Percentiles rank a stretch among this genome's conserved stretches.
These are phyloP conservation scores for Cynaeus angustus DNA, from an alignment of 2,888 invertebrate species.

Conservation along the genomic window DNA sequence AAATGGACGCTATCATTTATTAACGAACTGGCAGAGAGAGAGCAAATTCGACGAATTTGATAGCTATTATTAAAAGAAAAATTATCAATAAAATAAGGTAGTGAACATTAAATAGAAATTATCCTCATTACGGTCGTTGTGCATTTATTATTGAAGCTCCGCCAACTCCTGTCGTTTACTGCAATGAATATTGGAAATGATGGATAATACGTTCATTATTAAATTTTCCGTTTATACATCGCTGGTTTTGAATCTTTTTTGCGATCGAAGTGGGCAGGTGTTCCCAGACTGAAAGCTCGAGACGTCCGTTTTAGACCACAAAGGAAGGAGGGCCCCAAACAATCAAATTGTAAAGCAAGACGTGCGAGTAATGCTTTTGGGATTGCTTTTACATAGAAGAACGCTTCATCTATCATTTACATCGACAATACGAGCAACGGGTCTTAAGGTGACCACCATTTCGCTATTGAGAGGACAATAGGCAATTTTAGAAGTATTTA, in stretches of 20 bases:
- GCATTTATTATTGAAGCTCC: constrained; percentile 38
- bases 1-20: constrained; percentile 18
- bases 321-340: constrained; percentile 55
- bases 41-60: constrained; percentile 24
- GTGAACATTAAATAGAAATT: constrained; percentile 44
- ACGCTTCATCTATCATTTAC: constrained; percentile 59
- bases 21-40: not conserved
- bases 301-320: constrained; percentile 46
- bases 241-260: constrained; percentile 16
- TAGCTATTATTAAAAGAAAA: constrained; percentile 33
- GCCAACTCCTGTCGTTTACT: constrained; percentile 22
- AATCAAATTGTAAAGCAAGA: constrained; percentile 56
- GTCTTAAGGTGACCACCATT: constrained; percentile 46
- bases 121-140: constrained; percentile 27
- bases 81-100: constrained; percentile 36
- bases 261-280: constrained; percentile 43
- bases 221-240: not conserved
- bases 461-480: constrained; percentile 44
- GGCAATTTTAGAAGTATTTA: constrained; percentile 44
- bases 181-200: not conserved
- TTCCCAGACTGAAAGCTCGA: constrained; percentile 30
- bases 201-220: constrained; percentile 10
- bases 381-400: constrained; percentile 59
- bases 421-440: constrained; percentile 53
- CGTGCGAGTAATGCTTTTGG: constrained; percentile 57